Conservation (phyloP, 2,797 vertebrate species). For the Acrossocheilus fasciatus region DNA sequence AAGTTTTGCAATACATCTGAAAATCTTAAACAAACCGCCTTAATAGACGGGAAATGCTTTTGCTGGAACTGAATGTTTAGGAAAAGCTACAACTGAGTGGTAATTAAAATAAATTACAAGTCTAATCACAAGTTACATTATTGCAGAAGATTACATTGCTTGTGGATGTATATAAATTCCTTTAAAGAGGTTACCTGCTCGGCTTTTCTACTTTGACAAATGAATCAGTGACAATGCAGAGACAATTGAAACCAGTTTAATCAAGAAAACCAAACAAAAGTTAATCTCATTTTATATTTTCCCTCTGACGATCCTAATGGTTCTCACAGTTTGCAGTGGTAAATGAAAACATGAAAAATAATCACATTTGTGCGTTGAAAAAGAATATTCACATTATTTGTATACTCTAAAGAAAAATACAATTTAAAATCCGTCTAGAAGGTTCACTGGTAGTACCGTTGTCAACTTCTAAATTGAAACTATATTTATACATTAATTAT, state of each 20-base stretch:
- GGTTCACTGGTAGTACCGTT: slow-evolving; percentile 11
- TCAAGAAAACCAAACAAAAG: slow-evolving; percentile 32
- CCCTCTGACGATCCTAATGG: neutral
- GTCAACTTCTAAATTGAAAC: slow-evolving; percentile 7
- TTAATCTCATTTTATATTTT: neutral
- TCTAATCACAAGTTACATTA: no score
- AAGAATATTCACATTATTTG: slow-evolving; percentile 20
- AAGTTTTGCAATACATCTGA: neutral
- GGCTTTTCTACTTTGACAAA: neutral
- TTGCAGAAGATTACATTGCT: neutral
- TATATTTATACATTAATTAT: neutral
- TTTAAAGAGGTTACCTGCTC: neutral
- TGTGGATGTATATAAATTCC: neutral
- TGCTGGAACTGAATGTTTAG: neutral
- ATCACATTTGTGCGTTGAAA: slow-evolving; percentile 21
- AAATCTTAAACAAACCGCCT: neutral
- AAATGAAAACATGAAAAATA: slow-evolving; percentile 14
- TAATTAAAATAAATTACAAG: neutral
- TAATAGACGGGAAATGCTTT: neutral
- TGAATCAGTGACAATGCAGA: neutral
- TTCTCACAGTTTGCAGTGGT: neutral
- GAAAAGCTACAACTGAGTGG: neutral
- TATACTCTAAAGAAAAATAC: neutral
- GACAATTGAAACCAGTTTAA: slow-evolving; percentile 34
- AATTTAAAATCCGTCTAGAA: slow-evolving; percentile 9